Base-by-base conservation (phyloP, 2,888 invertebrate species). In the Phengaris alcon region DNA sequence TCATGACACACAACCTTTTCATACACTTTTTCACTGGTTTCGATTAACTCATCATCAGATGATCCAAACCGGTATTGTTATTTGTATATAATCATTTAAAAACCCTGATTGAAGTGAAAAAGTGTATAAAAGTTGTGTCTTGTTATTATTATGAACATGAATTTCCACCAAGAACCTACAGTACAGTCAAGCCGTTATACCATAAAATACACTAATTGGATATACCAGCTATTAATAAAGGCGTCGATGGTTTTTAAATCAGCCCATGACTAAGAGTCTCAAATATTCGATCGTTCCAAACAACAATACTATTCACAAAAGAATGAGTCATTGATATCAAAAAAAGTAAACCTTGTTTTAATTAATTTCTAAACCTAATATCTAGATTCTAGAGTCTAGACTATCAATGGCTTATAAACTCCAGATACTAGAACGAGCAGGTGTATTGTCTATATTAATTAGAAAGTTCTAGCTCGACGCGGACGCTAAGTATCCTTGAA, bases 401-500 rank as follows among this genome's bases (percentile, higher is more conserved):
- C 12, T 64, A 8, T 64, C 12, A 35, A 13, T 44, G 64, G 15
- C 35, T 7, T 12, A 64, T 10, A 44, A 64, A 5, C 9, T 4
- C 3, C 69, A 69, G 7, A 46, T 69, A 48, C 48, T 46, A 48
- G 5, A 48, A n/a, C 46, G 48, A 69, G 48, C 48, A 69, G 69
- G 48, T 48, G 69, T 48, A 69, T 69, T 69, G 69, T 69, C 48
- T 15, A 48, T 69, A 69, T 69, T 69, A 48, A 69, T 69, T 69
- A 48, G 48, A 46, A 69, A 69, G 69, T 69, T 48, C 48, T 48
- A 69, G 48, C 5, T 64, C 64, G 64, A 64, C 64, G 64, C 64
- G 35, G 64, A 64, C 64, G 10, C 12, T 44, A 64, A 12, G 13
- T 35, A 64, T 35, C 64, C 64, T 64, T 64, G 64, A 64, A 35